Conservation (phyloP, 2,888 invertebrate species). For the Apamea epomidion region DNA sequence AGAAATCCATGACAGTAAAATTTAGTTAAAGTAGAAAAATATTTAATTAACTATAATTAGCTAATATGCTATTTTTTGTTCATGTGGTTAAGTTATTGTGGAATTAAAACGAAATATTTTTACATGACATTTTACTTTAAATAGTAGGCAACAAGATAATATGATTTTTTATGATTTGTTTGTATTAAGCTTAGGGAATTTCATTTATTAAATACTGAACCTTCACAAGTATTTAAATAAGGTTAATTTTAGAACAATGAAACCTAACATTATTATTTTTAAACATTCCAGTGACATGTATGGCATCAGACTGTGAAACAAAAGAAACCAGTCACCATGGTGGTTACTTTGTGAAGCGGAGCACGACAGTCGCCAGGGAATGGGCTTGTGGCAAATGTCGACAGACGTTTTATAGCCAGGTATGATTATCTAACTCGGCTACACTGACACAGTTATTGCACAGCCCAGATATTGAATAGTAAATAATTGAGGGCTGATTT, state of each 20-base stretch:
- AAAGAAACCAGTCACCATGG: constrained; percentile 50
- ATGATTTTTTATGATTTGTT: neutral
- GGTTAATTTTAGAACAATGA: neutral
- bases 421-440: constrained; percentile 15
- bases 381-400: constrained; percentile 72
- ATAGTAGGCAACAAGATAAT: neutral
- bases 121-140: neutral
- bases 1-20: no score
- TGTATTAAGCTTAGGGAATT: neutral
- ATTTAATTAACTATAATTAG: no score
- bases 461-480: neutral
- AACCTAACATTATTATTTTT: no score
- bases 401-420: constrained; percentile 68
- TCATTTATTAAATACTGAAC: neutral
- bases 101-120: no score
- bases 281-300: constrained; percentile 33
- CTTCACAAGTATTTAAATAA: neutral
- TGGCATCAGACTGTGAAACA: constrained; percentile 43
- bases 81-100: no score
- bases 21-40: no score
- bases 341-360: constrained; percentile 55
- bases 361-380: constrained; percentile 56
- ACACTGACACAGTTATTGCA: neutral
- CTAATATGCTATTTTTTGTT: no score
- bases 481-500: neutral